phyloP scores from a whole-genome alignment of 2,113 vertebrate genomes.

The Smithornis capensis region DNA sequence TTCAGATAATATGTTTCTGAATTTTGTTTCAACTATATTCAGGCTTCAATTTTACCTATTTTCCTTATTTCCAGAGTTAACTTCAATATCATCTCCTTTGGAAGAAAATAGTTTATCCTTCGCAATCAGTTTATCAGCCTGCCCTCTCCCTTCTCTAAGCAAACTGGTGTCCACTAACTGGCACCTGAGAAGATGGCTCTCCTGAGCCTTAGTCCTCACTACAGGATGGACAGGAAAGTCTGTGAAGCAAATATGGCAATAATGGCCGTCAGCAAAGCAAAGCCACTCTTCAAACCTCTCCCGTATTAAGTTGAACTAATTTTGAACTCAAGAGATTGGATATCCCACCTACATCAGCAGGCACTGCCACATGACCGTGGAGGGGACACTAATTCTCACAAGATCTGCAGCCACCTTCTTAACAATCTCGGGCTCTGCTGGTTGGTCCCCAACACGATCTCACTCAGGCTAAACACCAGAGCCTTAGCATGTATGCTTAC shows the following conservation, averaged over 20 bases:
- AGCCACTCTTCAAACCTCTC: background rate
- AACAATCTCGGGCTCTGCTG: background rate
- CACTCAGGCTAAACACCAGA: background rate
- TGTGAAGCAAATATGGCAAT: rapidly evolving
- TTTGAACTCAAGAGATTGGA: constrained; percentile 40
- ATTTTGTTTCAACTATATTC: background rate
- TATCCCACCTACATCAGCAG: background rate
- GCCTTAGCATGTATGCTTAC: background rate
- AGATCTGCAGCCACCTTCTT: background rate
- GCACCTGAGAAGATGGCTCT: background rate
- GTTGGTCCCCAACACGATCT: rapidly evolving
- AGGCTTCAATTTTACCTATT: background rate
- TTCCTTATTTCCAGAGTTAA: background rate
- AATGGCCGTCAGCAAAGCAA: background rate
- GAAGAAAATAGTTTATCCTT: rapidly evolving
- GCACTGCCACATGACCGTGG: background rate
- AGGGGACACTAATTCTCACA: background rate
- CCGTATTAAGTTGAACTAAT: constrained; percentile 1
- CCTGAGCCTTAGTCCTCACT: background rate
- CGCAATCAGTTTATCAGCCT: background rate
- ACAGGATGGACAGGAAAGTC: background rate
- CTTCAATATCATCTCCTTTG: background rate
- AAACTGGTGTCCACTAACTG: background rate
- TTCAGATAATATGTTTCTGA: background rate
- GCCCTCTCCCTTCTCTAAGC: background rate